Percentiles rank a stretch among this genome's conserved stretches.
These are phyloP conservation scores for Leucozona laternaria DNA, from an alignment of 2,888 invertebrate genomes.

Conservation along the genomic window DNA sequence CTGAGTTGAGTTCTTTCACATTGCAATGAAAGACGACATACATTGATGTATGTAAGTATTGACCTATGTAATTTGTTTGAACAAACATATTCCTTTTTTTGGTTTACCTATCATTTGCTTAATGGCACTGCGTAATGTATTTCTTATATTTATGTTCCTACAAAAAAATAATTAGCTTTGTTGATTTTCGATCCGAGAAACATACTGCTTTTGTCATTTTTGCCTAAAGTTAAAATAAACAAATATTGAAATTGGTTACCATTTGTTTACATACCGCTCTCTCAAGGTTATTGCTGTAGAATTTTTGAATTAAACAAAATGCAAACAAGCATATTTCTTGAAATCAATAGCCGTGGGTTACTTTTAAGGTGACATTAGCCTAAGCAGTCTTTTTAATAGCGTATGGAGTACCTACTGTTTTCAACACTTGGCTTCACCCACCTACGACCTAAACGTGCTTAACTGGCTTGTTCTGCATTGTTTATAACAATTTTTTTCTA, in stretches of 20 bases:
- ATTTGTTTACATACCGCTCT: neutral
- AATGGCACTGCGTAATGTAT: neutral
- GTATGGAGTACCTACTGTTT: conserved; percentile 29
- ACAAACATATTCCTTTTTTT: neutral
- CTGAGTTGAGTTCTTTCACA: too few relatives aligned
- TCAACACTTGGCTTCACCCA: conserved; percentile 47
- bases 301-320: conserved; percentile 6
- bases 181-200: conserved; percentile 10
- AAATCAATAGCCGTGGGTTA: conserved; percentile 49
- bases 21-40: too few relatives aligned
- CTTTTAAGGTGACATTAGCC: conserved; percentile 54
- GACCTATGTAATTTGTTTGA: neutral
- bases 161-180: neutral
- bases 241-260: neutral
- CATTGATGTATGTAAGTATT: too few relatives aligned
- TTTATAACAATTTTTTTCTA: conserved; percentile 33
- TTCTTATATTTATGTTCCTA: neutral
- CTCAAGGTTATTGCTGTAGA: conserved; percentile 22
- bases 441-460: conserved; percentile 60
- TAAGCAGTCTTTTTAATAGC: conserved; percentile 35
- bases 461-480: conserved; percentile 45
- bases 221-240: neutral
- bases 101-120: neutral
- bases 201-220: conserved; percentile 14
- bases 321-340: conserved; percentile 34